Conservation (phyloP, 2,797 vertebrate species). For the Acipenser transmontanus region DNA sequence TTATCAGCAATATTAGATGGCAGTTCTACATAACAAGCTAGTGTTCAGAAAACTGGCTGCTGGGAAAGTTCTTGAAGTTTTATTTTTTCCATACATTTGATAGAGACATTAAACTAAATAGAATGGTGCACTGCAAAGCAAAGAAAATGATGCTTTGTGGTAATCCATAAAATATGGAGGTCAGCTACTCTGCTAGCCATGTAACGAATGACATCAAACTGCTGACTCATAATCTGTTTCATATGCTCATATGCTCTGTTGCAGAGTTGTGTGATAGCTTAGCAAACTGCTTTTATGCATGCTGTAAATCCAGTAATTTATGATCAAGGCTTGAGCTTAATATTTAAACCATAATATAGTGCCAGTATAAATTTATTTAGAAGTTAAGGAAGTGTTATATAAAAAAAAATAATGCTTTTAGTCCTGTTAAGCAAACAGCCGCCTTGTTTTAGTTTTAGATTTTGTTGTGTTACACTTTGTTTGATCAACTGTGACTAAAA, state of each 20-base stretch:
- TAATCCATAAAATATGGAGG: background rate
- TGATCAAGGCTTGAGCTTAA: too few relatives aligned
- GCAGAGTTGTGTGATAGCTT: background rate
- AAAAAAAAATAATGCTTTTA: too few relatives aligned
- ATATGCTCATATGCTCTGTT: background rate
- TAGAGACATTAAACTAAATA: background rate
- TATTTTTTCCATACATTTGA: slow-evolving; percentile 7
- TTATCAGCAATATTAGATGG: too few relatives aligned
- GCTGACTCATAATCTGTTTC: slow-evolving; percentile 1
- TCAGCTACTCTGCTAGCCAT: background rate
- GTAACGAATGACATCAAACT: background rate
- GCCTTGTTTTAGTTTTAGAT: too few relatives aligned
- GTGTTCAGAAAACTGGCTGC: too few relatives aligned
- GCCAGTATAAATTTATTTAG: background rate
- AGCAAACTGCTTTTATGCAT: background rate
- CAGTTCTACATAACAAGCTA: too few relatives aligned
- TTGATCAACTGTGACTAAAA: too few relatives aligned
- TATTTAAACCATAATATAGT: too few relatives aligned
- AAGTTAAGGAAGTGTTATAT: too few relatives aligned
- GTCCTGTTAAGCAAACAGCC: too few relatives aligned
- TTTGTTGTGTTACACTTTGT: too few relatives aligned
- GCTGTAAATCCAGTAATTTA: background rate
- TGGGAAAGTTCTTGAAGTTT: background rate
- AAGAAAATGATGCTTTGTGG: background rate
- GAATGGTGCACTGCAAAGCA: background rate